Base-by-base conservation (phyloP, 2,113 vertebrate genomes). In the Eretmochelys imbricata region DNA sequence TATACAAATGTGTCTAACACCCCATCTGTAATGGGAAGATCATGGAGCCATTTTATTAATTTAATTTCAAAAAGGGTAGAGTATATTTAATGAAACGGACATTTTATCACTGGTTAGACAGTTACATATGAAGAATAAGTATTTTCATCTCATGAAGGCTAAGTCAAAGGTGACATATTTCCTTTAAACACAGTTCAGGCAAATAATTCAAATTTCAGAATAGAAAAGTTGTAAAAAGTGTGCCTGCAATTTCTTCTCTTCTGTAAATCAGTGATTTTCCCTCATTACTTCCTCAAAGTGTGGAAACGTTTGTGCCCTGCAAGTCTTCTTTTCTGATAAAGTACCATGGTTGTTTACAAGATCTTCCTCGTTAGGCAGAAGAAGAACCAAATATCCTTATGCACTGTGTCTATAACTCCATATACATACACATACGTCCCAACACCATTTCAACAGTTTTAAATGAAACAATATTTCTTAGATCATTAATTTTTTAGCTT, bases 51-150 rank as follows among this genome's bases (percentile, higher is more conserved):
- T 89, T 93, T 80, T 38, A 86, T 96, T 89, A 94, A 20, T 50
- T 96, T 93, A 42, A 95, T 94, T 96, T 81, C 59, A 25, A 24
- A 14, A 62, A 89, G 96, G 1, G 93, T 0, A 88, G 38, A 1
- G 31, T 48, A 93, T 78, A 87, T 82, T 95, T 97, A 95, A 94
- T 78, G 84, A 90, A 91, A 93, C 2, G 79, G 57, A 6, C 80
- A 94, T 80, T 48, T 92, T 83, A 88, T 62, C 82, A 93, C 62
- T 84, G 90, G 93, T 54, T 95, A 48, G 88, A 92, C 86, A 94
- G 3, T 72, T 85, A 80, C 42, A 93, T 81, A 25, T 62, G 31
- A 48, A 88, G 69, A 8, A 75, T 59, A 87, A 62, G 20, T 89
- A 94, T 14, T 88, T 31, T n/a, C 84, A 78, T 69, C 50, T 90